Conservation (phyloP, 2,888 invertebrate species). For the Mesodorylaimus sp. region DNA sequence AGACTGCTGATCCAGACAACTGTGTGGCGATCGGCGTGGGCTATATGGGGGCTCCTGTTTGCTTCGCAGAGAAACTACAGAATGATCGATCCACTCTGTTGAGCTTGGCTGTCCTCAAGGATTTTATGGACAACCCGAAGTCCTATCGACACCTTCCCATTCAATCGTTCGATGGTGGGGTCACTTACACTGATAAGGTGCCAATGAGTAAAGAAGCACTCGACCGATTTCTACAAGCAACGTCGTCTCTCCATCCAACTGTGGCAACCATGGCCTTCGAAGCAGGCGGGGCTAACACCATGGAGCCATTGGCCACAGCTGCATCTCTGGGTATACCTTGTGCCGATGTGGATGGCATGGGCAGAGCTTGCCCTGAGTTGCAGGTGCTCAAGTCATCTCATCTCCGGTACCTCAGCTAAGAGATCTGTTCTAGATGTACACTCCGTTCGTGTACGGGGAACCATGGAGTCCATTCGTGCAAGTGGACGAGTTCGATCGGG, state of each 20-base stretch:
- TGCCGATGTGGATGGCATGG: constrained; percentile 29
- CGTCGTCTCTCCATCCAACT: no score
- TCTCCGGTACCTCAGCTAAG: not conserved
- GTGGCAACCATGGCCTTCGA: constrained; percentile 23
- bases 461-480: not conserved
- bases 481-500: not conserved
- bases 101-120: no score
- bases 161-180: no score
- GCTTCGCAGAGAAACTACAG: no score
- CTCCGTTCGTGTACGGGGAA: not conserved
- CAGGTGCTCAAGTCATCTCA: constrained; percentile 2
- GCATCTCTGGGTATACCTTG: constrained; percentile 22
- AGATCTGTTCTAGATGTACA: not conserved
- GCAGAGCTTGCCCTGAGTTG: constrained; percentile 29
- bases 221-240: no score
- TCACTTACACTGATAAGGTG: no score
- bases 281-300: constrained; percentile 26
- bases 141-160: no score
- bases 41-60: not conserved
- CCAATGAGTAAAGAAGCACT: no score
- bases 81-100: no score
- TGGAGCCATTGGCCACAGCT: constrained; percentile 23
- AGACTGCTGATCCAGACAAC: no score
- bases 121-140: no score
- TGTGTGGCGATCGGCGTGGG: not conserved